These are phyloP conservation scores for Polypterus senegalus DNA, from an alignment of 2,113 vertebrate genomes.

Conservation along the genomic window DNA sequence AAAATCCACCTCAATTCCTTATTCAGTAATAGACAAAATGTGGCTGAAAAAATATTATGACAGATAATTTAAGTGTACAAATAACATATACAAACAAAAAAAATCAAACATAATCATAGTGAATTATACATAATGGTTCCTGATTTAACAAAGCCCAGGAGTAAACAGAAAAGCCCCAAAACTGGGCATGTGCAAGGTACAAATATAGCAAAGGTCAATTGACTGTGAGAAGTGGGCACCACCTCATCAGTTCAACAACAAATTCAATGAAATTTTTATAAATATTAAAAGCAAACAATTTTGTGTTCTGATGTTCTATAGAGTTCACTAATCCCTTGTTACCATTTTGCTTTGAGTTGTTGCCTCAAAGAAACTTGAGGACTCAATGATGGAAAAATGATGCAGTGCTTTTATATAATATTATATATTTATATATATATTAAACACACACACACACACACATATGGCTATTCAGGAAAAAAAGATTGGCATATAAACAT, in stretches of 20 bases:
- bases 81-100: neutral
- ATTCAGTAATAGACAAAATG: no score
- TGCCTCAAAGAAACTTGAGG: no score
- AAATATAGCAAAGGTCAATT: neutral
- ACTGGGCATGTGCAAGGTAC: neutral
- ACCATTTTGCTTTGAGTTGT: no score
- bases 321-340: neutral
- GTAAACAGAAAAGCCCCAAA: neutral
- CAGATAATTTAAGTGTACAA: no score
- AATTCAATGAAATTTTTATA: neutral
- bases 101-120: neutral
- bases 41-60: no score
- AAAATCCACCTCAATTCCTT: no score
- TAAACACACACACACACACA: no score
- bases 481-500: no score
- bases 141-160: neutral
- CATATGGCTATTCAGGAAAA: no score
- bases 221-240: neutral
- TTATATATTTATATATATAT: no score
- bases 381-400: no score
- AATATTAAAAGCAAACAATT: neutral
- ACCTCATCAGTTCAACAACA: slow-evolving; percentile 3
- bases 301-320: neutral
- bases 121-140: slow-evolving; percentile 5
- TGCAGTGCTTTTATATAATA: no score